These are phyloP conservation scores for Sapayoa aenigma DNA, from an alignment of 2,113 vertebrate species.

Conservation along the genomic window DNA sequence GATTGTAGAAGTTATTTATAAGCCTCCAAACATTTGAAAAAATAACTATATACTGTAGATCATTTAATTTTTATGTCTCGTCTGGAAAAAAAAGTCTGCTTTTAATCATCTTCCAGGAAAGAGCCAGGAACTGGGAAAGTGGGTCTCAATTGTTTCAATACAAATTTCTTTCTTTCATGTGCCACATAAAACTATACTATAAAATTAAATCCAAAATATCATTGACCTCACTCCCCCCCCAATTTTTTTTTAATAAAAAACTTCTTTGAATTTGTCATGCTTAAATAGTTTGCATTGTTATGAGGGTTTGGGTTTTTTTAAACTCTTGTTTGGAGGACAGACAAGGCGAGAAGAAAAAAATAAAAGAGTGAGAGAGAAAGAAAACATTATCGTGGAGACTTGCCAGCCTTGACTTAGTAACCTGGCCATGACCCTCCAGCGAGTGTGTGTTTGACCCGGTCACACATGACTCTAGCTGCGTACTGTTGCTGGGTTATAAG, in stretches of 20 bases:
- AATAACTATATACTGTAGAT: constrained; percentile 51
- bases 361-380: constrained; percentile 39
- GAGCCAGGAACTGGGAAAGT: constrained; percentile 53
- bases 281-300: constrained; percentile 64
- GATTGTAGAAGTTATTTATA: constrained; percentile 76
- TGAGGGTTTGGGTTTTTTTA: neutral
- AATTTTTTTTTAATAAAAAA: constrained; percentile 45
- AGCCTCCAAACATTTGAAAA: constrained; percentile 66
- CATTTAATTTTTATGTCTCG: constrained; percentile 72
- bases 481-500: constrained; percentile 67
- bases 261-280: constrained; percentile 41
- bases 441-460: constrained; percentile 74
- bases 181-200: constrained; percentile 60
- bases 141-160: constrained; percentile 62
- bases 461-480: constrained; percentile 65
- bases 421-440: constrained; percentile 77
- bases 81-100: constrained; percentile 69
- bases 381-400: constrained; percentile 62
- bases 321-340: constrained; percentile 43
- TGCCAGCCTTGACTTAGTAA: constrained; percentile 78
- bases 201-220: constrained; percentile 62
- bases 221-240: neutral
- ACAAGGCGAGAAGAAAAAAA: neutral
- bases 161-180: constrained; percentile 58
- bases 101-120: constrained; percentile 76